Evolutionary conservation across 2,888 invertebrate species (phyloP), one percentile per base, ranked within the genome.

Genomic region (Coenonympha arcania): DNA sequence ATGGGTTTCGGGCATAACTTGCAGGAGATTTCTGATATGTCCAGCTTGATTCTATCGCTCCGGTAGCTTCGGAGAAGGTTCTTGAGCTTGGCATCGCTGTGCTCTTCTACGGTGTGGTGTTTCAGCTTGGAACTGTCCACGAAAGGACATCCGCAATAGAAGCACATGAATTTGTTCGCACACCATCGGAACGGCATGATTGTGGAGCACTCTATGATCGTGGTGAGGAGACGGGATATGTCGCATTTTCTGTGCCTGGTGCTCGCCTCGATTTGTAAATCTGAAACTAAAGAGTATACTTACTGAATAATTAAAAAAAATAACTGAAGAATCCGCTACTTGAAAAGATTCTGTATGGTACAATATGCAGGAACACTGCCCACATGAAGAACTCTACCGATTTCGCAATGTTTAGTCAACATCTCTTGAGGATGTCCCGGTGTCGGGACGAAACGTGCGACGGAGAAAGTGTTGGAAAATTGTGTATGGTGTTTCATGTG

Each of bases 21-120:
- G 57, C 77, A 78, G 0, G 61, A 52, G 4, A 72, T 54, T 2
- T 74, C 66, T 0, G 75, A 65, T 0, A 78, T 55, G 24, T 78
- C 77, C 31, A 73, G 56, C 30, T 78, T 78, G 2, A 77, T 61
- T 5, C 60, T 57, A 6, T 54, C 64, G 8, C 57, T 57, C 0
- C 55, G 53, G 0, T 55, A 59, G 2, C 50, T 55, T 16, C 58
- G 56, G 0, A 68, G 24, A 0, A 72, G 50, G 4, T 65, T 66
- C 6, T 59, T 57, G 8, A 71, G 54, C 46, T 66, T 65, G 0
- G 66, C 59, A 1, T 64, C 62, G 2, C 51, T 51, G 28, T 78
- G 77, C 1, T 66, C 66, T 2, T 58, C 55, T 31, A 42, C 60
- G 0, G 65, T 66, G 39, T 75, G 74, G 3, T 63, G 51, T 47